phyloP scores from a whole-genome alignment of 2,113 vertebrate genomes.

The Okapia johnstoni region DNA sequence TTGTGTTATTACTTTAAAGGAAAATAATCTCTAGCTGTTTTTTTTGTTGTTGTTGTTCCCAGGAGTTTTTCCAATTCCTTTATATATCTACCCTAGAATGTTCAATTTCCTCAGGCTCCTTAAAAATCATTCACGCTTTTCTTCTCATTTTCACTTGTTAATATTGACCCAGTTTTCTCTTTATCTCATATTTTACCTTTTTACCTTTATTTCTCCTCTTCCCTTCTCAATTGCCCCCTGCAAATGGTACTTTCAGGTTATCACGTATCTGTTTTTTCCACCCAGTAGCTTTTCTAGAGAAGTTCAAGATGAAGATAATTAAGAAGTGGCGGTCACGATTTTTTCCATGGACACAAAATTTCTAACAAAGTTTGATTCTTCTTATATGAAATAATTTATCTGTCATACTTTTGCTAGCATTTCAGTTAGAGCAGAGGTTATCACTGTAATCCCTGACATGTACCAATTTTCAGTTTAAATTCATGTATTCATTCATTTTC shows the following conservation, averaged over 20 bases:
- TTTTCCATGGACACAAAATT: background rate
- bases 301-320: background rate
- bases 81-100: slow-evolving; percentile 21
- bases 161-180: slow-evolving; percentile 32
- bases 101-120: slow-evolving; percentile 47
- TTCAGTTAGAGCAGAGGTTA: background rate
- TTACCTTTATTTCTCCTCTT: background rate
- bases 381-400: background rate
- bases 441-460: background rate
- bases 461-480: background rate
- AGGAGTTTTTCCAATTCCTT: slow-evolving; percentile 19
- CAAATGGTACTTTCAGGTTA: background rate
- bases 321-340: background rate
- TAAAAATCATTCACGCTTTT: slow-evolving; percentile 27
- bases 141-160: slow-evolving; percentile 40
- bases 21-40: slow-evolving; percentile 52
- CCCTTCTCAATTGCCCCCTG: background rate
- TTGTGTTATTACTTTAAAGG: slow-evolving; percentile 48
- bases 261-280: background rate
- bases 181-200: background rate
- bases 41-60: background rate
- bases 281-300: background rate
- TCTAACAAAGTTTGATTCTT: background rate
- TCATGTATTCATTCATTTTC: background rate
- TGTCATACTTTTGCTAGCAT: background rate